Percentiles rank a stretch among this genome's conserved stretches.
These are phyloP conservation scores for Sebastes schlegelii DNA, from an alignment of 2,113 vertebrate genomes.

Conservation along the genomic window DNA sequence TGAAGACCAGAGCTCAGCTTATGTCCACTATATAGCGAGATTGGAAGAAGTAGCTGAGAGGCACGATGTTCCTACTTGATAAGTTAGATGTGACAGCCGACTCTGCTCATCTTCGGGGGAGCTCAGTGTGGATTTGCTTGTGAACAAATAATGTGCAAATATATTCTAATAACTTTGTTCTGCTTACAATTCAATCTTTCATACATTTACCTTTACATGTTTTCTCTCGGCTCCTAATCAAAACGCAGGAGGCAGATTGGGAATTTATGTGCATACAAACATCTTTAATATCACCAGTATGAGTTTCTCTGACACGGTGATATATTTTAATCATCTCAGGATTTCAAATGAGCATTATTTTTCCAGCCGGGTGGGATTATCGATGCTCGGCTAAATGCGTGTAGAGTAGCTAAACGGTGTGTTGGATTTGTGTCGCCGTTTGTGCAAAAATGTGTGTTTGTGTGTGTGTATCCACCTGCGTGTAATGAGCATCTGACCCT, in stretches of 20 bases:
- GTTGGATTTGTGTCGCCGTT: neutral
- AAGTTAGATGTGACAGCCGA: constrained; percentile 64
- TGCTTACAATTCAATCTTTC: constrained; percentile 34
- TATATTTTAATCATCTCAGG: constrained; percentile 63
- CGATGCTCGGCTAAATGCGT: constrained; percentile 14
- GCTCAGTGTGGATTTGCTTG: neutral
- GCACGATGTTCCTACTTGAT: constrained; percentile 45
- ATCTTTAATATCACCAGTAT: constrained; percentile 46
- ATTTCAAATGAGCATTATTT: constrained; percentile 57
- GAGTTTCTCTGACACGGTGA: constrained; percentile 50
- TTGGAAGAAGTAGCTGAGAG: constrained; percentile 57
- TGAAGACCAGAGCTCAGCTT: constrained; percentile 15
- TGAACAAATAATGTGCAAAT: constrained; percentile 57
- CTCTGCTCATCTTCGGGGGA: constrained; percentile 28
- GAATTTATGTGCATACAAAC: constrained; percentile 56
- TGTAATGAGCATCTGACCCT: constrained; percentile 49
- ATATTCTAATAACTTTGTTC: constrained; percentile 47
- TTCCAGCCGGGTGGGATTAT: constrained; percentile 55
- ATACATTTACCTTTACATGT: constrained; percentile 34
- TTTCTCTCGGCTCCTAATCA: constrained; percentile 30
- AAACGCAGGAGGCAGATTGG: constrained; percentile 8
- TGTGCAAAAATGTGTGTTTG: neutral
- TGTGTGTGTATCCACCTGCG: constrained; percentile 45
- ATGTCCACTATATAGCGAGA: constrained; percentile 38
- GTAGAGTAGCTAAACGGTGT: constrained; percentile 10